Percentiles rank a stretch among this genome's conserved stretches.
These are phyloP conservation scores for Anarrhichthys ocellatus DNA, from an alignment of 2,113 vertebrate species.

Conservation along the genomic window DNA sequence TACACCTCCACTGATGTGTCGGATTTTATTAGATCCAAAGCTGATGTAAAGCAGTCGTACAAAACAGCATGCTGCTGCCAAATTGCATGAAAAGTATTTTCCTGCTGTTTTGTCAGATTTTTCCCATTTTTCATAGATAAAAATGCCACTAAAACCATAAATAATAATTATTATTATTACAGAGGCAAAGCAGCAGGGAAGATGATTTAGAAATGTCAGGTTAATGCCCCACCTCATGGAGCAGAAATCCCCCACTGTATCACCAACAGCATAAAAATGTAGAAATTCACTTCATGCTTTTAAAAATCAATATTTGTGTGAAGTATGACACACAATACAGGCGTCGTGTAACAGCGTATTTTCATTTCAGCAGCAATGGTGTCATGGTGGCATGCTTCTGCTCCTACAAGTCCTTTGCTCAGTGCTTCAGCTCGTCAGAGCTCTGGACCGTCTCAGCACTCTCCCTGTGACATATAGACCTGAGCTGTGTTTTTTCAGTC, in stretches of 20 bases:
- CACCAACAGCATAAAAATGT: not conserved
- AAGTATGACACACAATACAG: conserved; percentile 5
- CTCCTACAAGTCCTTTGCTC: conserved; percentile 48
- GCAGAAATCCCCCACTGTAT: not conserved
- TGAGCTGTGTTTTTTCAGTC: conserved; percentile 55
- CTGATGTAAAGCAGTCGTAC: conserved; percentile 40
- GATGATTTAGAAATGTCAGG: not conserved
- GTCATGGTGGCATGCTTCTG: conserved; percentile 38
- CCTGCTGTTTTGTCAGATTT: not conserved
- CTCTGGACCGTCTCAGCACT: conserved; percentile 52
- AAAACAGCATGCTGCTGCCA: conserved; percentile 3
- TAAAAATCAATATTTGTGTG: not conserved
- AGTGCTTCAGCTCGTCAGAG: not conserved
- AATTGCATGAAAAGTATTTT: not conserved
- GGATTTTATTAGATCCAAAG: conserved; percentile 27
- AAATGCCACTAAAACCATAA: not conserved
- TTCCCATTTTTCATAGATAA: not conserved
- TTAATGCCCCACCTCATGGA: not conserved
- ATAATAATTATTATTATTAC: not conserved
- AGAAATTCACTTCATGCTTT: not conserved
- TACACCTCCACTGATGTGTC: conserved; percentile 33
- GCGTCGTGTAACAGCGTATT: not conserved
- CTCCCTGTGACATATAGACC: conserved; percentile 2
- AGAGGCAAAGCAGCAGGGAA: not conserved
- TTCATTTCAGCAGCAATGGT: conserved; percentile 46